Evolutionary conservation across 2,113 vertebrate genomes (phyloP).

Genomic region (Ginglymostoma cirratum): DNA sequence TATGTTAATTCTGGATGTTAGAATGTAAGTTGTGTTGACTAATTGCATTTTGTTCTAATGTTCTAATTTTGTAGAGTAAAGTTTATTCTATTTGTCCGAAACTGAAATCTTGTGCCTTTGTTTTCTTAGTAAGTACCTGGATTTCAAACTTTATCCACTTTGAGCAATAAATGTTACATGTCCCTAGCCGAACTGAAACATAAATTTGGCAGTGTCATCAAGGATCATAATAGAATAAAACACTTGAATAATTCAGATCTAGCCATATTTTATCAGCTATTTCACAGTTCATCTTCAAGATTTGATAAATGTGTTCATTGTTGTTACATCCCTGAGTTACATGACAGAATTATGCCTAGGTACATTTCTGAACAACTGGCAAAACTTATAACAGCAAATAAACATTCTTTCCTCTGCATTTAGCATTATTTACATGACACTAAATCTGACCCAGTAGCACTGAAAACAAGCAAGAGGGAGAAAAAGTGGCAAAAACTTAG

Average conservation of each 20-base stretch:
- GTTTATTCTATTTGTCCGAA: too few species aligned
- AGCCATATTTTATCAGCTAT: not conserved
- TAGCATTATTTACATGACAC: not conserved
- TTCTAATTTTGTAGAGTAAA: too few species aligned
- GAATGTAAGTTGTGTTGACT: too few species aligned
- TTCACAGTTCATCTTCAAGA: not conserved
- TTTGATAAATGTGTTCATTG: not conserved
- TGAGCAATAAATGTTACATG: too few species aligned
- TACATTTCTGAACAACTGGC: not conserved
- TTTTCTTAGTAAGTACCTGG: too few species aligned
- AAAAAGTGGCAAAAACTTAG: not conserved
- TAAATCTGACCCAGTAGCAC: not conserved
- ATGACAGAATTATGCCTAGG: not conserved
- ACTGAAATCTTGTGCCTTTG: too few species aligned
- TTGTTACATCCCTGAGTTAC: not conserved
- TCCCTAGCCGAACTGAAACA: not conserved
- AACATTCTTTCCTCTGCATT: not conserved
- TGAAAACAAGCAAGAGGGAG: not conserved
- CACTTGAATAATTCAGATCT: not conserved
- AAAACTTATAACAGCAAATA: not conserved
- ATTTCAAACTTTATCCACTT: too few species aligned
- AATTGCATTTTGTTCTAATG: too few species aligned
- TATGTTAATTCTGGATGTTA: too few species aligned
- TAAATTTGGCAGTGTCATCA: not conserved
- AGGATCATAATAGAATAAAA: not conserved